A percentile compares a stretch with the other conserved stretches of the same genome.
phyloP scores from a whole-genome alignment of 2,113 vertebrate species.

The Phycodurus eques region DNA sequence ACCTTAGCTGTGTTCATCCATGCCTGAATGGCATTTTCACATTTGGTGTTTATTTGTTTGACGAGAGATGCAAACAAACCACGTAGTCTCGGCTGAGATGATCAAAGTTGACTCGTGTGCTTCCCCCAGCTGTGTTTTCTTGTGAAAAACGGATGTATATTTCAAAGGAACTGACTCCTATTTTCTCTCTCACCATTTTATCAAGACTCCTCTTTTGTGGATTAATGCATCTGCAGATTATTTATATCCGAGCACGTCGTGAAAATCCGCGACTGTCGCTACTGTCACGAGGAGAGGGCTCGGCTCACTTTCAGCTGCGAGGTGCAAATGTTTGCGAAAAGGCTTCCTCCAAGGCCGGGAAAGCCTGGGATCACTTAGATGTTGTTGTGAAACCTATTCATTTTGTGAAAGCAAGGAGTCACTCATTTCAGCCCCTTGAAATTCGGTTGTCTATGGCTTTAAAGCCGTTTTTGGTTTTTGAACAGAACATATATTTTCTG shows the following conservation, averaged over 20 bases:
- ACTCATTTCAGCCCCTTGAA: background rate
- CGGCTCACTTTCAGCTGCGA: constrained; percentile 60
- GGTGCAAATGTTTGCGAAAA: constrained; percentile 79
- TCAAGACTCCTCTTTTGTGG: constrained; percentile 43
- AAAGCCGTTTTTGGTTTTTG: too few relatives aligned
- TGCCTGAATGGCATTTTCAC: background rate
- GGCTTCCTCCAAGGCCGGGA: constrained; percentile 55
- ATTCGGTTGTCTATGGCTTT: background rate
- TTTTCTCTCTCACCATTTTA: constrained; percentile 47
- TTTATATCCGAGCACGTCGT: constrained; percentile 70
- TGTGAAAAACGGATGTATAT: constrained; percentile 55
- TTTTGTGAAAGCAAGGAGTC: background rate
- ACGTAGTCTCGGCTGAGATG: constrained; percentile 13
- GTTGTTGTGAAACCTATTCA: background rate
- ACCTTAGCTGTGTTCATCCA: too few relatives aligned
- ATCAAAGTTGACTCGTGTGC: constrained; percentile 38
- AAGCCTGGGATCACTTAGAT: constrained; percentile 49
- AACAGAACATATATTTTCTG: too few relatives aligned
- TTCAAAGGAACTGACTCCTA: constrained; percentile 59
- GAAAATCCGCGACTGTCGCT: constrained; percentile 58
- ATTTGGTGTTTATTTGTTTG: background rate
- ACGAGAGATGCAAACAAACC: background rate
- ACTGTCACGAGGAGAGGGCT: constrained; percentile 59
- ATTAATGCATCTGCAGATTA: constrained; percentile 73
- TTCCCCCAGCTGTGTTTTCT: constrained; percentile 22